Base-by-base conservation (phyloP, 2,797 vertebrate species). In the Smutsia gigantea region DNA sequence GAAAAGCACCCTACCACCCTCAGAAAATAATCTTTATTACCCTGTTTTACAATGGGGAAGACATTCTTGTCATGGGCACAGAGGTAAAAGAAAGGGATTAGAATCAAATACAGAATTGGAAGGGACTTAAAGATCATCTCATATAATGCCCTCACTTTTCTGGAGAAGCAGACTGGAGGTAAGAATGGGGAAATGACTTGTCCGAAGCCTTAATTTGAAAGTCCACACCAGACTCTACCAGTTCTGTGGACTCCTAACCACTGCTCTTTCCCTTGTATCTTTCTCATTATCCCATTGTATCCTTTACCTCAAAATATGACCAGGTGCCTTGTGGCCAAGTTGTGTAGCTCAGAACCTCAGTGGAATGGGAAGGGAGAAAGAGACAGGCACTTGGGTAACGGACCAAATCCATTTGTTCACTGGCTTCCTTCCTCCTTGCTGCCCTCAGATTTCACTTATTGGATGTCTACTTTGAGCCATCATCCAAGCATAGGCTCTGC, bases 141-240 rank as follows among this genome's bases (percentile, higher is more conserved):
- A 53, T 31, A 49, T 1, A 64, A 72, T 19, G 0, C 7, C 19
- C 29, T 96, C 3, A 10, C 63, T 94, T 79, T 95, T 81, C 93
- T 5, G 74, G 57, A 82, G 72, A 77, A 87, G 27, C 49, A 95
- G 94, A 95, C 5, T 91, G 39, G 75, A 42, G 42, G 59, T 78
- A 39, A 92, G 57, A 23, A 51, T 31, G n/a, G 27, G 27, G 87
- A 57, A 92, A 68, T 81, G 85, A 94, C 63, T 92, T 46, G 17
- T 83, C 55, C 42, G 63, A 84, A 89, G 93, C 57, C 46, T 74
- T 37, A 82, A 0, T 59, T 8, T 51, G 51, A 68, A 53, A 96
- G 55, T 83, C 84, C 77, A 92, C 92, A 96, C 53, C 57, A 84
- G 81, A 96, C 39, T 27, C 49, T 83, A 89, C 42, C 83, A 89